Evolutionary conservation across 1,140 invertebrate genomes (phyloP).

Genomic region (Papilio polytes): DNA sequence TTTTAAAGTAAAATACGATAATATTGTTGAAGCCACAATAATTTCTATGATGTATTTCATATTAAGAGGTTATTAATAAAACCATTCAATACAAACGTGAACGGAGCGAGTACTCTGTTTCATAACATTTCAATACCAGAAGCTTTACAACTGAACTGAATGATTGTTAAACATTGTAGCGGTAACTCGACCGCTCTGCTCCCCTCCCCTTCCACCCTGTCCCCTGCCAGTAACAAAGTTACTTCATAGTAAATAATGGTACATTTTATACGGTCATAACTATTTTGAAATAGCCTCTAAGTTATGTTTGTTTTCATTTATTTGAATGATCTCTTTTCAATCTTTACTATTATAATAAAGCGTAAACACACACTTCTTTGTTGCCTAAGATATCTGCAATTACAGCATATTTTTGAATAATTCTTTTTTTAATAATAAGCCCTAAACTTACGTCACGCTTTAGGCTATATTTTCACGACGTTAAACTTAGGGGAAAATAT

Average conservation of each 20-base stretch:
- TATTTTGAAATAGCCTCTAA: conserved; percentile 27
- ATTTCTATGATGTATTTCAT: not conserved
- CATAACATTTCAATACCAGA: conserved; percentile 16
- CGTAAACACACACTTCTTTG: too few species aligned
- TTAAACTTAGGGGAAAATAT: too few species aligned
- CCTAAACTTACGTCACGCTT: too few species aligned
- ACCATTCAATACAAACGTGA: not conserved
- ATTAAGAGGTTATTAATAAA: conserved; percentile 5
- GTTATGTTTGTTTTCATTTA: conserved; percentile 18
- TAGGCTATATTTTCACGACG: too few species aligned
- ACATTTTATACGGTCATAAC: conserved; percentile 24
- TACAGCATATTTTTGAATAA: too few species aligned
- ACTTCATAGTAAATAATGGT: conserved; percentile 26
- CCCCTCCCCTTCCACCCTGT: not conserved
- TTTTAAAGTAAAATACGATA: not conserved
- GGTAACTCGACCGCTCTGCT: conserved; percentile 3
- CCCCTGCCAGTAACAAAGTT: not conserved
- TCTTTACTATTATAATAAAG: too few species aligned
- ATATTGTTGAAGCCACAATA: not conserved
- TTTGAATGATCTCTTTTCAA: not conserved
- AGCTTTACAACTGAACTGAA: conserved; percentile 17
- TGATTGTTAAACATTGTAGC: conserved; percentile 25
- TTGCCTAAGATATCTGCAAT: too few species aligned
- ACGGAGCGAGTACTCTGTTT: not conserved
- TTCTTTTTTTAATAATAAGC: too few species aligned